These are phyloP conservation scores for Glaucomys volans DNA, from an alignment of 2,113 vertebrate genomes.

Conservation along the genomic window DNA sequence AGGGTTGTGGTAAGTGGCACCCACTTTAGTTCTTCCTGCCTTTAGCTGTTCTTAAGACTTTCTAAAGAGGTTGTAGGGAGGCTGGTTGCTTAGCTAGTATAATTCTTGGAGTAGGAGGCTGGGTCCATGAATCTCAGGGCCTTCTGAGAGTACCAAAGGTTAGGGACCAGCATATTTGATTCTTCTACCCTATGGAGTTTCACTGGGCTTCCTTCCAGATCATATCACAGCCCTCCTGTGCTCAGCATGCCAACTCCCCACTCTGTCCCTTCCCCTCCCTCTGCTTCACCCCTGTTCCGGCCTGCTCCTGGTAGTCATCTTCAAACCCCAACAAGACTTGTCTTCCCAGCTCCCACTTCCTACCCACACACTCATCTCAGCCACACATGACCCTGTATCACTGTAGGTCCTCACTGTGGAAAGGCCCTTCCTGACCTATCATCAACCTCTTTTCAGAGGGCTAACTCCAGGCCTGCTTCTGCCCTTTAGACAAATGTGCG, in stretches of 20 bases:
- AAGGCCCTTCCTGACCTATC: conserved; percentile 6
- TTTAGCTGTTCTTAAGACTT: background rate
- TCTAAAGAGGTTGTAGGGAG: background rate
- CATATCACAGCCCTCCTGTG: background rate
- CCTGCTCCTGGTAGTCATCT: background rate
- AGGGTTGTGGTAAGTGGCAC: background rate
- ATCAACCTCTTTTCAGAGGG: conserved; percentile 4
- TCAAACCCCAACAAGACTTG: background rate
- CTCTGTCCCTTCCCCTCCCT: background rate
- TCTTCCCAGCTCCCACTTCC: conserved; percentile 22
- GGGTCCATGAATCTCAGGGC: background rate
- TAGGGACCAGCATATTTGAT: background rate
- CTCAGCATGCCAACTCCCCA: background rate
- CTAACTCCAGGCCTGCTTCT: conserved; percentile 50
- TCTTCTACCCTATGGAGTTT: background rate
- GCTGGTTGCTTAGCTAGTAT: conserved; percentile 13
- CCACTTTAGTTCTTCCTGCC: background rate
- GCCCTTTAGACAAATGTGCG: conserved; percentile 85
- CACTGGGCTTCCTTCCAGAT: background rate
- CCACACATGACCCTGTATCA: background rate
- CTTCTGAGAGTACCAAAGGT: conserved; percentile 17
- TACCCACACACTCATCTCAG: background rate
- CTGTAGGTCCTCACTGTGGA: background rate
- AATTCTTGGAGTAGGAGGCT: background rate
- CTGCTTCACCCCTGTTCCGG: background rate